Percentiles rank a stretch among this genome's conserved stretches.
These are phyloP conservation scores for Euwallacea similis DNA, from an alignment of 1,140 invertebrate species.

Conservation along the genomic window DNA sequence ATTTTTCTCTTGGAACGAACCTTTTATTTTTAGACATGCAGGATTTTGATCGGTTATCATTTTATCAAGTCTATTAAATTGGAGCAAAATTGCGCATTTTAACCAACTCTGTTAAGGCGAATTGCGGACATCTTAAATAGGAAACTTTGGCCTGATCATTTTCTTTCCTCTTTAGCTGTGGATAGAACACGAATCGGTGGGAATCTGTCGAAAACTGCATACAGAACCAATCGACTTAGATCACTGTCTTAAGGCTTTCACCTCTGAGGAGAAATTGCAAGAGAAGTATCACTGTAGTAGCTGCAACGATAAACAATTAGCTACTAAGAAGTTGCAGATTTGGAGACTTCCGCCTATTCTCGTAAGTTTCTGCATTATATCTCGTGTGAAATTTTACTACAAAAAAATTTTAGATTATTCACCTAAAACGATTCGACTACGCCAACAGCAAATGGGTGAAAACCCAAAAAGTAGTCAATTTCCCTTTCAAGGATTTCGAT, in stretches of 20 bases:
- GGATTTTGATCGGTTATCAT: too few species aligned
- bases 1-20: too few species aligned
- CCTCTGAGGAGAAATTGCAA: constrained; percentile 80
- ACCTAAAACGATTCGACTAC: constrained; percentile 87
- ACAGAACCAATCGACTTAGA: constrained; percentile 79
- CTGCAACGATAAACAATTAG: constrained; percentile 79
- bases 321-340: constrained; percentile 86
- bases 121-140: neutral
- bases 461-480: constrained; percentile 88
- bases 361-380: constrained; percentile 56
- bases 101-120: neutral
- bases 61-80: too few species aligned
- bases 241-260: constrained; percentile 82
- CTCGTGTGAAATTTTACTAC: neutral
- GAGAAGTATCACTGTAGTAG: constrained; percentile 82
- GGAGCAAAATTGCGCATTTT: too few species aligned
- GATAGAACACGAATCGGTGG: constrained; percentile 73
- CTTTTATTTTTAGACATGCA: too few species aligned
- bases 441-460: constrained; percentile 90
- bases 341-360: constrained; percentile 86
- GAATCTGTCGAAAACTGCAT: constrained; percentile 66
- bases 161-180: constrained; percentile 58
- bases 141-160: too few species aligned
- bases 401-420: constrained; percentile 69
- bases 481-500: constrained; percentile 81